Evolutionary conservation across 2,888 invertebrate genomes (phyloP), one percentile per base, ranked within the genome.

Genomic region (Himalopsyche kuldschensis): DNA sequence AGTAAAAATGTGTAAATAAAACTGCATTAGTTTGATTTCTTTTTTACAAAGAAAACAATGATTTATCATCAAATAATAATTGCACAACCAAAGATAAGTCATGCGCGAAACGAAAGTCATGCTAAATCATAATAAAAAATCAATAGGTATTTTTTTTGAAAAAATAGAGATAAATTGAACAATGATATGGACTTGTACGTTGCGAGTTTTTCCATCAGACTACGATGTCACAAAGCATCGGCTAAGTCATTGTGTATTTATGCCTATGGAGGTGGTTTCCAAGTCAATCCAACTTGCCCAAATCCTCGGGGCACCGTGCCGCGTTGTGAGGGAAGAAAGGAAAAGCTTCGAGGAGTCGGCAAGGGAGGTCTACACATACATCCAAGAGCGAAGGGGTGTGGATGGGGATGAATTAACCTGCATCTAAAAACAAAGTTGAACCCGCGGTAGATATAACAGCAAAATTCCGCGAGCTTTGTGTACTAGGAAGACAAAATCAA

Each of bases 211-310:
- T 55, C 55, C 20, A 55, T 55, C 20, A 8, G 20, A 55, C 55
- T 4, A 55, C 55, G 55, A 55, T 15, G 55, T 55, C 55, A 55
- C 55, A 55, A 55, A 55, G 55, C 55, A 55, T 55, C 20, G 55
- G 55, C 10, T 55, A 55, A 55, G 55, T 82, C 84, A 84, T 84
- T 84, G 82, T 84, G 84, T 84, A 84, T 84, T 84, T 84, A 84
- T 82, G 80, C 80, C 82, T 75, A 48, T 82, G 63, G 32, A 76
- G 76, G 81, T 77, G 79, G 79, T 75, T 79, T 78, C 80, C 84
- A 78, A 82, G 82, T 84, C 84, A 84, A 84, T 84, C 84, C 84
- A 80, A 78, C 80, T 82, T 80, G 80, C 79, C 80, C 78, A 46
- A 76, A 82, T 84, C 84, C 84, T 80, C 20, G 47, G 84, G 82